Evolutionary conservation across 2,797 vertebrate species (phyloP).

Genomic region (Aphelocoma californica): DNA sequence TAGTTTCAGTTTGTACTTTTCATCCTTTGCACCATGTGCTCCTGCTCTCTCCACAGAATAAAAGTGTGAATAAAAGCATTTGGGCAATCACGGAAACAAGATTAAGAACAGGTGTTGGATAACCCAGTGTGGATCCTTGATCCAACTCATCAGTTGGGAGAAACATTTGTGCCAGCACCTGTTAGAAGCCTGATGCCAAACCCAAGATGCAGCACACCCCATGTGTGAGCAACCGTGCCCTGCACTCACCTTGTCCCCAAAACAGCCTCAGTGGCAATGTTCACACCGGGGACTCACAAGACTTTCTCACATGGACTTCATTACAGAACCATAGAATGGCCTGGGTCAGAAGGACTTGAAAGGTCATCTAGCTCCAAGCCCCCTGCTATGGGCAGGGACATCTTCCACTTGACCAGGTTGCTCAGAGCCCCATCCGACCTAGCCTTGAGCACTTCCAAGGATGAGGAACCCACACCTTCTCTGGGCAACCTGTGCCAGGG

Average conservation of each 20-base stretch:
- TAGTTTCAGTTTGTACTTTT: background rate
- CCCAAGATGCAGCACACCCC: rapidly evolving
- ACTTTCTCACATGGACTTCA: background rate
- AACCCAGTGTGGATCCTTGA: background rate
- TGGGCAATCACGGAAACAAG: background rate
- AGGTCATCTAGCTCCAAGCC: too few relatives aligned
- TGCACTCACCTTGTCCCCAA: rapidly evolving
- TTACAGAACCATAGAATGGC: rapidly evolving
- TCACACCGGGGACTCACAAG: rapidly evolving
- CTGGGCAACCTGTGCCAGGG: background rate
- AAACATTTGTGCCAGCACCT: background rate
- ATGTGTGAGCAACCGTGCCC: rapidly evolving
- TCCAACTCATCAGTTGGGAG: background rate
- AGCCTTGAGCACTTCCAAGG: background rate
- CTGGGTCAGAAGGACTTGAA: background rate
- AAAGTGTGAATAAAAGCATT: background rate
- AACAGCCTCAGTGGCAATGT: rapidly evolving
- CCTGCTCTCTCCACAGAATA: background rate
- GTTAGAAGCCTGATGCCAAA: background rate
- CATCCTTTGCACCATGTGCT: background rate
- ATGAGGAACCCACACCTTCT: background rate
- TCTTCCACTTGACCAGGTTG: background rate
- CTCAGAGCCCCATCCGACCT: background rate
- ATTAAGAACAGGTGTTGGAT: background rate
- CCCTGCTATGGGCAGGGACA: too few relatives aligned